Base-by-base conservation (phyloP, 2,888 invertebrate genomes). In the Lithophane ornitopus region DNA sequence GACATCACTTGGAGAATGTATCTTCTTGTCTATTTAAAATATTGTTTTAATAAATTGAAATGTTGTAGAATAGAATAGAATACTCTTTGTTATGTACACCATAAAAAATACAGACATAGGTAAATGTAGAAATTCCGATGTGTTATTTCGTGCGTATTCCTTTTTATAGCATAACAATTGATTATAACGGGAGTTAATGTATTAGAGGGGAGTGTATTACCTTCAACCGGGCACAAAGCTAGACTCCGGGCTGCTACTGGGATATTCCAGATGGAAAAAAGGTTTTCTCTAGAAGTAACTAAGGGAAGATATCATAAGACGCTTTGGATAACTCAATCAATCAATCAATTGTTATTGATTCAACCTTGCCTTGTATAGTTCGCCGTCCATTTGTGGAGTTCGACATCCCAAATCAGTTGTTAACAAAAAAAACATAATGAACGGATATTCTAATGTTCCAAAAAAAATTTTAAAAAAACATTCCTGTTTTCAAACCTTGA, bases 401-500 rank as follows among this genome's bases (percentile, higher is more conserved):
- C 16, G 16, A n/a, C 19, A 12, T 9, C 0, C 4, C 3, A 39
- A 75, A 39, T n/a, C n/a, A n/a, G 6, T 46, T 46, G 46, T 0
- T 28, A 11, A 44, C 12, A 44, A 44, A 44, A 12, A 44, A 44
- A 14, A 4, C 22, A n/a, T 26, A 58, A 22, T 22, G 1, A 26
- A 46, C 46, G 34, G 3, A 41, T 73, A 44, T 28, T 52, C 71
- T 16, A 72, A 56, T 54, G 26, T 56, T 54, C 34, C 28, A 0
- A 74, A 72, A 62, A 44, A 28, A 12, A 0, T 28, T 44, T 14
- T 63, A 63, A 49, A 52, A 69, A 78, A 22, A 26, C 39, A 2
- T 44, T 49, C 70, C 41, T 12, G 56, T 59, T 74, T 58, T 59
- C 1, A 59, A 44, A 59, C 26, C 39, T 34, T 14, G n/a, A 52